A percentile compares a stretch with the other conserved stretches of the same genome.
Conservation (phyloP, 2,797 vertebrate species). For the Poecilia velifera region DNA sequence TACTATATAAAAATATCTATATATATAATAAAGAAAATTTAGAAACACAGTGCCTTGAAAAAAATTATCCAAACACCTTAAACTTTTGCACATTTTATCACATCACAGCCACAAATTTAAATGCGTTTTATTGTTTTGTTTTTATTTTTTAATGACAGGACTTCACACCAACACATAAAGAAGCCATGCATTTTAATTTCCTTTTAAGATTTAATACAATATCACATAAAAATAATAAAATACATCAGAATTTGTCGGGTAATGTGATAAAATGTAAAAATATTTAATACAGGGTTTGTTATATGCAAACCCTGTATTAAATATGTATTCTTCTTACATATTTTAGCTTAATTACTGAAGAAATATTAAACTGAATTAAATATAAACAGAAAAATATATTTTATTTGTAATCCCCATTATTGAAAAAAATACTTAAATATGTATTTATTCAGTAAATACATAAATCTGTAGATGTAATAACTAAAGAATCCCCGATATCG, state of each 20-base stretch:
- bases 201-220: not conserved
- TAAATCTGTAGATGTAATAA: not conserved
- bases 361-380: not conserved
- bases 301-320: not conserved
- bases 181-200: not conserved
- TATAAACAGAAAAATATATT: not conserved
- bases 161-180: no score
- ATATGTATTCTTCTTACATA: not conserved
- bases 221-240: not conserved
- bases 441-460: not conserved
- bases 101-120: not conserved
- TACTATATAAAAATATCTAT: not conserved
- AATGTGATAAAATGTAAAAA: not conserved
- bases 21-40: not conserved
- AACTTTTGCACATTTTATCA: not conserved
- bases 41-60: not conserved
- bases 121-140: not conserved
- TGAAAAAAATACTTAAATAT: not conserved
- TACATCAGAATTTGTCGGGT: not conserved
- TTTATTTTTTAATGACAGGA: no score
- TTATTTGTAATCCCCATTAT: not conserved
- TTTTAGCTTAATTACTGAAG: not conserved
- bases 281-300: no score
- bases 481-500: not conserved
- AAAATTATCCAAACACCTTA: not conserved